Percentiles rank a stretch among this genome's conserved stretches.
Evolutionary conservation across 2,113 vertebrate genomes (phyloP).

Genomic region (Ctenodactylus gundi): DNA sequence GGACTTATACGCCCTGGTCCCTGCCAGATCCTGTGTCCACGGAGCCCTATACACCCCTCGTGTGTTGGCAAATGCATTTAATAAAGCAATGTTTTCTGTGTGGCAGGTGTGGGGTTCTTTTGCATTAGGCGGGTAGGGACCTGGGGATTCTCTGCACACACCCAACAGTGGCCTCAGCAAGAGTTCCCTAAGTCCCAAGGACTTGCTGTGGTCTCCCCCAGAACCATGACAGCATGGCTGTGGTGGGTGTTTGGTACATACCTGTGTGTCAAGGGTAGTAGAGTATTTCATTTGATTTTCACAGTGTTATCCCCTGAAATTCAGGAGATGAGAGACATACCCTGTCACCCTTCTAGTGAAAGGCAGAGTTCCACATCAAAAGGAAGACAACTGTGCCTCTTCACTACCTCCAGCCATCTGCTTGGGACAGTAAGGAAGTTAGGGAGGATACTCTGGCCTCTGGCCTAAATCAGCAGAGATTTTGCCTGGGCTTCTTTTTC

Average conservation of each 20-base stretch:
- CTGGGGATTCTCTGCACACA: background rate
- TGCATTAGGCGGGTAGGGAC: background rate
- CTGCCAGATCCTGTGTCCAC: conserved; percentile 76
- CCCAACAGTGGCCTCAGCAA: background rate
- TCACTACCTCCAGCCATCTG: background rate
- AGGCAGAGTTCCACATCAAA: background rate
- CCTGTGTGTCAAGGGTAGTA: background rate
- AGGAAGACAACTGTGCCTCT: background rate
- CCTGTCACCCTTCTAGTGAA: background rate
- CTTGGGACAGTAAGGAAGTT: background rate
- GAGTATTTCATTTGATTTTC: background rate
- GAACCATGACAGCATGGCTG: rapidly evolving
- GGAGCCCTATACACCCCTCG: conserved; percentile 86
- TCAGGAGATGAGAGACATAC: background rate
- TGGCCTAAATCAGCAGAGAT: background rate
- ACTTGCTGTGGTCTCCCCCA: background rate
- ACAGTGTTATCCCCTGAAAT: background rate
- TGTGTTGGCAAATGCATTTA: conserved; percentile 97
- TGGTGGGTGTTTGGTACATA: rapidly evolving
- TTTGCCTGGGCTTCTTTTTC: background rate
- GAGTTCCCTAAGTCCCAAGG: background rate
- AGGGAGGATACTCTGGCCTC: no score
- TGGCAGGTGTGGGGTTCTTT: conserved; percentile 66
- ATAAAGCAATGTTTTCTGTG: conserved; percentile 99
- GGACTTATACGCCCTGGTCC: background rate